These are phyloP conservation scores for Spea bombifrons DNA, from an alignment of 2,113 vertebrate species.

Conservation along the genomic window DNA sequence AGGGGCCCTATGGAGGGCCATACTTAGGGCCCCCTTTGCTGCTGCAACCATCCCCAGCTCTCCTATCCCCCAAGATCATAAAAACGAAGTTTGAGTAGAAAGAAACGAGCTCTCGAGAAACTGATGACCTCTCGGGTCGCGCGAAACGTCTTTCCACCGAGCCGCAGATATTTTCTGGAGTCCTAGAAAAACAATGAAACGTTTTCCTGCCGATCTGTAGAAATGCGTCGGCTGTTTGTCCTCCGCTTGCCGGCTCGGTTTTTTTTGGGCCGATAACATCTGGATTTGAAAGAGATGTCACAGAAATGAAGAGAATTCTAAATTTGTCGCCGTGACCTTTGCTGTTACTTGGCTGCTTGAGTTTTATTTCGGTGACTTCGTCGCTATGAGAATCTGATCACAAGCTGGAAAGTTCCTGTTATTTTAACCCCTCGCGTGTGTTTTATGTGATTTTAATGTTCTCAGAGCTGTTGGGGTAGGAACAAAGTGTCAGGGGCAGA, in stretches of 20 bases:
- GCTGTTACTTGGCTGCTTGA: neutral
- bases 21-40: too few relatives aligned
- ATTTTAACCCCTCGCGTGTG: neutral
- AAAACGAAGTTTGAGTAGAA: too few relatives aligned
- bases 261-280: constrained; percentile 13
- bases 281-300: constrained; percentile 9
- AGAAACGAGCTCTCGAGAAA: too few relatives aligned
- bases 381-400: too few relatives aligned
- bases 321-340: neutral
- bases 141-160: too few relatives aligned
- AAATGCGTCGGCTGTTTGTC: neutral
- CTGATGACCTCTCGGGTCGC: too few relatives aligned
- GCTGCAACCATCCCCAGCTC: too few relatives aligned
- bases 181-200: neutral
- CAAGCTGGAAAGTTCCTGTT: neutral
- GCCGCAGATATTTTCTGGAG: neutral
- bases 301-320: neutral
- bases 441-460: neutral
- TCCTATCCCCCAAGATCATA: too few relatives aligned
- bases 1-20: too few relatives aligned
- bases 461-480: neutral
- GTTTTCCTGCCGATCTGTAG: neutral
- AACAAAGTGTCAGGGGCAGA: too few relatives aligned
- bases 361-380: neutral
- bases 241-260: neutral